Conservation (phyloP, 2,888 invertebrate genomes). For the Acleris literana region DNA sequence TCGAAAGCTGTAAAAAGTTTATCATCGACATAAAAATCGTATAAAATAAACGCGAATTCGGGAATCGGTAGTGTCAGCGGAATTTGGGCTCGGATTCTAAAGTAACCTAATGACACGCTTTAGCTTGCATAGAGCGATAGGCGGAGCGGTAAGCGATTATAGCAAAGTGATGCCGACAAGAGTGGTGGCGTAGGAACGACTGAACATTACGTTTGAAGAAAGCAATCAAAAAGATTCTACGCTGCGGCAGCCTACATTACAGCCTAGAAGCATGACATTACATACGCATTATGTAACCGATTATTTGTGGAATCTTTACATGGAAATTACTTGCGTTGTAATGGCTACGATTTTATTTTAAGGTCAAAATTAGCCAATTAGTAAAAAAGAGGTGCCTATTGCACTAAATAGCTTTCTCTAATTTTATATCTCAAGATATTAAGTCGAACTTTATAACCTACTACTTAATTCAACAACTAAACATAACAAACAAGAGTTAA, state of each 20-base stretch:
- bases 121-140: neutral
- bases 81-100: constrained; percentile 23
- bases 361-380: too few relatives aligned
- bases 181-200: neutral
- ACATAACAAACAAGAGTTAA: too few relatives aligned
- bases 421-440: too few relatives aligned
- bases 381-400: too few relatives aligned
- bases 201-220: neutral
- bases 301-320: too few relatives aligned
- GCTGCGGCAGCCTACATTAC: neutral
- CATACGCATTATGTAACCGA: too few relatives aligned
- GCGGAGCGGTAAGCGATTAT: neutral
- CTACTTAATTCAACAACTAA: too few relatives aligned
- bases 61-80: constrained; percentile 45
- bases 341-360: too few relatives aligned
- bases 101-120: constrained; percentile 9
- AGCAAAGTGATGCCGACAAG: neutral
- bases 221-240: neutral
- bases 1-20: constrained; percentile 55
- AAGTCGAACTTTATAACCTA: too few relatives aligned
- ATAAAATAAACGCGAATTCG: constrained; percentile 46
- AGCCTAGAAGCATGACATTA: too few relatives aligned
- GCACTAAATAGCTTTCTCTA: too few relatives aligned
- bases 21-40: constrained; percentile 51
- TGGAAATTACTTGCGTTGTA: too few relatives aligned